Evolutionary conservation across 1,140 invertebrate genomes (phyloP).

Genomic region (Hylaeus volcanicus): DNA sequence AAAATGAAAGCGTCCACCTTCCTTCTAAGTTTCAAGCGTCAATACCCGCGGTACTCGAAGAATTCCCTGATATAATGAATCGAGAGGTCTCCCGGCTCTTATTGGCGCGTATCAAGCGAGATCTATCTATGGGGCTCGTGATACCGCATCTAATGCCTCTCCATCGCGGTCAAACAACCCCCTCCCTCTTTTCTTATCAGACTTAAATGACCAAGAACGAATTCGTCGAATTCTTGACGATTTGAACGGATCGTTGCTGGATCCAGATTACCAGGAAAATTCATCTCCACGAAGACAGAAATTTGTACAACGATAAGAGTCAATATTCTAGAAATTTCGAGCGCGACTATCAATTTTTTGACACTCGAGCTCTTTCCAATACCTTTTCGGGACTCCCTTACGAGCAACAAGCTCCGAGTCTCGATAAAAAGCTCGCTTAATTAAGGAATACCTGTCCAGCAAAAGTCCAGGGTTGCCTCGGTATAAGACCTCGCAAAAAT

Average conservation of each 20-base stretch:
- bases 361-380: neutral
- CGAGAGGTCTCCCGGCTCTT: constrained; percentile 21
- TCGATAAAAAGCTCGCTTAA: too few relatives aligned
- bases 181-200: constrained; percentile 38
- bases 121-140: constrained; percentile 14
- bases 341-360: too few relatives aligned
- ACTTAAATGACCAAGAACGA: neutral
- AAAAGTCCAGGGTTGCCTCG: too few relatives aligned
- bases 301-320: too few relatives aligned
- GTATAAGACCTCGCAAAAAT: neutral
- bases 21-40: neutral
- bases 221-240: neutral
- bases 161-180: constrained; percentile 11
- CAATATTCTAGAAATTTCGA: too few relatives aligned
- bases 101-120: constrained; percentile 31
- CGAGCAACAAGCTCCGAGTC: too few relatives aligned
- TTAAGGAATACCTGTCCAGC: too few relatives aligned
- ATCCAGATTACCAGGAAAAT: neutral
- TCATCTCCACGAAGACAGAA: neutral
- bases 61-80: constrained; percentile 33
- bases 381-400: too few relatives aligned
- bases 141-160: constrained; percentile 33
- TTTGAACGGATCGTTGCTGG: neutral
- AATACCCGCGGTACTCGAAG: neutral
- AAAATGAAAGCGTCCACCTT: neutral